Base-by-base conservation (phyloP, 2,113 vertebrate genomes). In the Gnathonemus echidnorhynchus region DNA sequence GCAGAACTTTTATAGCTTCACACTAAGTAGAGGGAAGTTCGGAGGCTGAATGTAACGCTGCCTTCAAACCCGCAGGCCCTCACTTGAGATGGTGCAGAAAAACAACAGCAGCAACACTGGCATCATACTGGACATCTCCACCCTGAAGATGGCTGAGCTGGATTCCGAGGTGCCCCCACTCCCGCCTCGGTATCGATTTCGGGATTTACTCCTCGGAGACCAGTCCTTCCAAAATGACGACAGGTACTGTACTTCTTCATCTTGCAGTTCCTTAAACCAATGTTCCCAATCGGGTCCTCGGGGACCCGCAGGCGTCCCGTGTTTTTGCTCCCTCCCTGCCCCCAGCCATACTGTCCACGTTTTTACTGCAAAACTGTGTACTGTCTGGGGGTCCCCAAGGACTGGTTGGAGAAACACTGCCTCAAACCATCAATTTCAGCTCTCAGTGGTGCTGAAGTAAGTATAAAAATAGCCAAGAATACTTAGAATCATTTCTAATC, bases 131-230 rank as follows among this genome's bases (percentile, higher is more conserved):
- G 97, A 98, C 95, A 96, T 97, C 93, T 95, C 96, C 13, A 89
- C 96, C 88, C 95, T 97, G 91, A 97, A 95, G 93, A 97, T 99
- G 96, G 97, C 95, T 1, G 98, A 98, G 80, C 95, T 97, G 95
- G 98, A 99, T 91, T 94, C 97, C 0, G 98, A 97, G 95, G 98
- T 98, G 90, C 96, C 98, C 90, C 98, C 98, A 1, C 94, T 99
- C 88, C 98, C 98, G 0, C 98, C 98, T 35, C 96, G 98, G 10
- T 99, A 98, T 94, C 97, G 98, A 90, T 98, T 99, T 95, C 96
- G 98, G 91, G 98, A 99, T 93, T 93, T 99, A 93, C 96, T 99
- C 90, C 95, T 99, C 70, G 98, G 98, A n/a, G 98, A 99, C 93
- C 98, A 97, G 94, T 95, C 96, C 15, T 97, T 97, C 93, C 97